Evolutionary conservation across 2,888 invertebrate genomes (phyloP).

Genomic region (Conchocele bisecta): DNA sequence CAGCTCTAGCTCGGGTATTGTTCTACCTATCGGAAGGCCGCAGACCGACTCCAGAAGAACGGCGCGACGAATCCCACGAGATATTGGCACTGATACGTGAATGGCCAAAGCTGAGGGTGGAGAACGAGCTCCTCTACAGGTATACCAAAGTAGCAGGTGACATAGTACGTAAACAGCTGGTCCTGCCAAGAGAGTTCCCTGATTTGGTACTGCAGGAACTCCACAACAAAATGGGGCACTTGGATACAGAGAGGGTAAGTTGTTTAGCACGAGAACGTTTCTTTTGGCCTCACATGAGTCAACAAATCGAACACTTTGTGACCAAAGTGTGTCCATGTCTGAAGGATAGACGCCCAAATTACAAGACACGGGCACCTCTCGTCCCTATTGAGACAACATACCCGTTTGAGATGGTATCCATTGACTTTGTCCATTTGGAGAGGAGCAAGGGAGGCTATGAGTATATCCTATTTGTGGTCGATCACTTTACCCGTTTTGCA

Average conservation of each 20-base stretch:
- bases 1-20: neutral
- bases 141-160: neutral
- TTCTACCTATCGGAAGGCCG: neutral
- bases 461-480: constrained; percentile 19
- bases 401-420: constrained; percentile 40
- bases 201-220: constrained; percentile 11
- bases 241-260: constrained; percentile 10
- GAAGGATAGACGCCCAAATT: constrained; percentile 16
- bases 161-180: constrained; percentile 11
- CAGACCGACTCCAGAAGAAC: neutral
- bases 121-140: neutral
- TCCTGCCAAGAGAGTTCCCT: constrained; percentile 22
- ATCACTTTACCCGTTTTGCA: constrained; percentile 31
- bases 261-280: constrained; percentile 26
- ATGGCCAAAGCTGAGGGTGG: constrained; percentile 10
- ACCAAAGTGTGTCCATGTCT: constrained; percentile 21
- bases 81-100: constrained; percentile 1
- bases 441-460: constrained; percentile 16
- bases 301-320: constrained; percentile 23
- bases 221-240: constrained; percentile 34
- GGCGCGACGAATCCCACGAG: neutral
- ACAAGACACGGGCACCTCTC: neutral
- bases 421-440: constrained; percentile 28
- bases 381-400: constrained; percentile 13
- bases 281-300: constrained; percentile 39